phyloP scores from a whole-genome alignment of 2,113 vertebrate genomes.

The Gallinago jamesoni region DNA sequence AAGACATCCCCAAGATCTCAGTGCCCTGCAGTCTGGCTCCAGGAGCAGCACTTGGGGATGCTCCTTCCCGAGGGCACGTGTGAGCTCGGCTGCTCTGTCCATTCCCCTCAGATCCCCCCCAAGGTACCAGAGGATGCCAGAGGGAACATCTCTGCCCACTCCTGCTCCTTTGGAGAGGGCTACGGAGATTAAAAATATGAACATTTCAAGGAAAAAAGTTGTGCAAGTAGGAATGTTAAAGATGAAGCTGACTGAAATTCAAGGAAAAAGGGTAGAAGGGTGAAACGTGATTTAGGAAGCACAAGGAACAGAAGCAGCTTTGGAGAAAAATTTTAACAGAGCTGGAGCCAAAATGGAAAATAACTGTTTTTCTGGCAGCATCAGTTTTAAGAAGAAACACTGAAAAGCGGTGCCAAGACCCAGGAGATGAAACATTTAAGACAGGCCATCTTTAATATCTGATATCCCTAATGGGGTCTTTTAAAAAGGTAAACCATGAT shows the following conservation, averaged over 20 bases:
- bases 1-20: neutral
- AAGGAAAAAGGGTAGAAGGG: neutral
- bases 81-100: fast-evolving
- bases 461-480: neutral
- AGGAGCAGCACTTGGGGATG: neutral
- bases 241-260: neutral
- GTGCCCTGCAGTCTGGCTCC: neutral
- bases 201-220: neutral
- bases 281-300: neutral
- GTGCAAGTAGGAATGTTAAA: neutral
- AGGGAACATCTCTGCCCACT: neutral
- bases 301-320: neutral
- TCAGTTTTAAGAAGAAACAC: neutral
- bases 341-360: neutral
- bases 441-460: neutral
- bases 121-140: fast-evolving
- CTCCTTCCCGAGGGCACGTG: fast-evolving
- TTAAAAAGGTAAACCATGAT: neutral
- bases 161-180: neutral
- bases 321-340: neutral
- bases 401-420: neutral
- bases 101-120: fast-evolving
- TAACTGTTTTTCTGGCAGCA: neutral
- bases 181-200: fast-evolving
- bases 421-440: neutral